Evolutionary conservation across 2,113 vertebrate genomes (phyloP), one percentile per base, ranked within the genome.

Genomic region (Cheirogaleus medius): DNA sequence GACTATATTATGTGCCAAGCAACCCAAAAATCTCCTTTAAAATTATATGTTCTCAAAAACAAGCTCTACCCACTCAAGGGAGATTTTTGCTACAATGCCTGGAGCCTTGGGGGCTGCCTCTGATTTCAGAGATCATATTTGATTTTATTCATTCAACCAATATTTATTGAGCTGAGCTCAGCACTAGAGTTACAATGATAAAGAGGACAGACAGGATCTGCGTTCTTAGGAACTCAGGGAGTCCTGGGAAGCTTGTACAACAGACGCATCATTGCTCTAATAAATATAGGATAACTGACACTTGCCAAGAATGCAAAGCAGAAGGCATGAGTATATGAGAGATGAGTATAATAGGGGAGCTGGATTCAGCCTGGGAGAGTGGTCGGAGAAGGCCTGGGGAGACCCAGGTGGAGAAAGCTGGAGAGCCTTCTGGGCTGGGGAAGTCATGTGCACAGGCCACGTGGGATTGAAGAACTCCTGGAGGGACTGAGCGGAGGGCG

Each of bases 91-190:
- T 93, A 20, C 29, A 10, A 44, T 68, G 34, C 69, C 8, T 54
- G n/a, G 58, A 63, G 23, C 18, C 81, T 63, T 10, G 39, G 77
- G 25, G 17, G 34, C 93, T 58, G 44, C 44, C 71, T 87, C 71
- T 87, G 87, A 86, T 91, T 93, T 88, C 20, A 49, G 92, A 89
- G 54, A 64, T 85, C 78, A 68, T 52, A 73, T 73, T 91, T 4
- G 6, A 86, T 92, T 95, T 96, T 93, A 66, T 52, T 96, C 83
- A 84, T 83, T 96, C 49, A 56, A 47, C 25, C 80, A 73, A 74
- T 80, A 87, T 89, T 89, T 96, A 83, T 18, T 71, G 86, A 96
- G 81, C 93, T 96, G 93, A 95, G 54, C 54, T 91, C 58, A 93
- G 66, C 91, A 66, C 52, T 86, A 34, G 8, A 69, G 77, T 86